Conservation (phyloP, 1,140 invertebrate genomes). For the Brachionus calyciflorus region DNA sequence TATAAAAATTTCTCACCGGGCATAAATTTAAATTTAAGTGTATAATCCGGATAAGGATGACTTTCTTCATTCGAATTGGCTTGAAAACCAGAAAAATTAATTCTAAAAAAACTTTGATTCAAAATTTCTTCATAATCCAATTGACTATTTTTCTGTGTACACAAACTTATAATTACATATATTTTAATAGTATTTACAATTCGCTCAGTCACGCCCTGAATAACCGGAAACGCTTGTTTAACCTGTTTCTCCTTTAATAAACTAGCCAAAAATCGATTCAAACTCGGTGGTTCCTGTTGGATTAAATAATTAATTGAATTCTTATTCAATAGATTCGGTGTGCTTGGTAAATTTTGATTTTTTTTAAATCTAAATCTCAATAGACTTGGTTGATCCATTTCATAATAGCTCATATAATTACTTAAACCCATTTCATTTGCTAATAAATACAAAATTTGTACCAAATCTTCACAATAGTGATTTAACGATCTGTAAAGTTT, state of each 20-base stretch:
- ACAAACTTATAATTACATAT: neutral
- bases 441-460: conserved; percentile 17
- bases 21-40: conserved; percentile 20
- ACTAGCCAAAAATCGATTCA: conserved; percentile 9
- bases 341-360: neutral
- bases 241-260: neutral
- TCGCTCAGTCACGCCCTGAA: conserved; percentile 8
- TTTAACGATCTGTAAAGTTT: conserved; percentile 17
- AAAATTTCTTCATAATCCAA: conserved; percentile 21
- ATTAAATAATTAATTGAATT: conserved; percentile 22
- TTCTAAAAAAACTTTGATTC: conserved; percentile 10
- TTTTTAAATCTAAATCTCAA: neutral
- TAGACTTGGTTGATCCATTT: neutral
- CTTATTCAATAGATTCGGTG: neutral
- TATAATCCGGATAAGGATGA: neutral
- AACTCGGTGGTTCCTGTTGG: conserved; percentile 9
- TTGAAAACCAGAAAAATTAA: conserved; percentile 29
- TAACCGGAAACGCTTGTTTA: conserved; percentile 5
- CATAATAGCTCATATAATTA: conserved; percentile 29
- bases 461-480: conserved; percentile 1
- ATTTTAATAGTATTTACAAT: conserved; percentile 20
- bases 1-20: neutral
- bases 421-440: neutral
- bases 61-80: neutral
- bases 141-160: neutral